Evolutionary conservation across 1,140 invertebrate species (phyloP).

Genomic region (Solenopsis fugax): DNA sequence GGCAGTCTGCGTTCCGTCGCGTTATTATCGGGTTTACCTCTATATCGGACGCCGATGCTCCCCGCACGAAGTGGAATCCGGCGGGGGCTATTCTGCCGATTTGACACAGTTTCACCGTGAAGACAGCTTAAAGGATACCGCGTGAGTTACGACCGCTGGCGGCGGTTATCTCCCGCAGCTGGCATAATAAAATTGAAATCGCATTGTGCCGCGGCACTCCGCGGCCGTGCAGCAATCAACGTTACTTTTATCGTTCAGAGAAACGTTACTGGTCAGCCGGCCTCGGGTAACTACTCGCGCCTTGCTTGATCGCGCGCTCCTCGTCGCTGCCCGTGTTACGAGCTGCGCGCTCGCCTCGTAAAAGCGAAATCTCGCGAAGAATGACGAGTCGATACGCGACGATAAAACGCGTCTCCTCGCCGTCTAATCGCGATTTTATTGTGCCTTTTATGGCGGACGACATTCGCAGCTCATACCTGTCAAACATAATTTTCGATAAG

Average conservation of each 20-base stretch:
- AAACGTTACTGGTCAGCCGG: conserved; percentile 70
- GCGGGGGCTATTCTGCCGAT: conserved; percentile 72
- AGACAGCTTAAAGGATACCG: conserved; percentile 82
- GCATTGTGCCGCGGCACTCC: conserved; percentile 78
- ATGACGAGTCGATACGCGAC: conserved; percentile 38
- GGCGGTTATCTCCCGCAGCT: conserved; percentile 81
- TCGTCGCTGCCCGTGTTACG: conserved; percentile 52
- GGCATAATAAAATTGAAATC: conserved; percentile 84
- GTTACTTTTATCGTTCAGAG: conserved; percentile 81
- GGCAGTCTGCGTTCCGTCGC: conserved; percentile 15
- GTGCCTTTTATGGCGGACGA: not conserved
- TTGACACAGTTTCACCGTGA: conserved; percentile 82
- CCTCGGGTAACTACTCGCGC: conserved; percentile 47
- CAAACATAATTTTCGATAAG: conserved; percentile 26
- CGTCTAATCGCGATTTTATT: conserved; percentile 55
- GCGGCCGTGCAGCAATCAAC: conserved; percentile 79
- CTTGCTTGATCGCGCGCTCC: not conserved
- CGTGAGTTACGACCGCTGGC: conserved; percentile 79
- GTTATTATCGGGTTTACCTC: conserved; percentile 49
- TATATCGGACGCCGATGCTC: conserved; percentile 49
- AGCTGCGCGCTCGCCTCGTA: conserved; percentile 55
- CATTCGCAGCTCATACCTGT: not conserved
- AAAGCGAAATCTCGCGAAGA: conserved; percentile 64
- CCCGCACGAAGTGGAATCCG: conserved; percentile 56
- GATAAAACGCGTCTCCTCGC: conserved; percentile 49